Evolutionary conservation across 2,888 invertebrate species (phyloP), one percentile per base, ranked within the genome.

Genomic region (Eristalis pertinax): DNA sequence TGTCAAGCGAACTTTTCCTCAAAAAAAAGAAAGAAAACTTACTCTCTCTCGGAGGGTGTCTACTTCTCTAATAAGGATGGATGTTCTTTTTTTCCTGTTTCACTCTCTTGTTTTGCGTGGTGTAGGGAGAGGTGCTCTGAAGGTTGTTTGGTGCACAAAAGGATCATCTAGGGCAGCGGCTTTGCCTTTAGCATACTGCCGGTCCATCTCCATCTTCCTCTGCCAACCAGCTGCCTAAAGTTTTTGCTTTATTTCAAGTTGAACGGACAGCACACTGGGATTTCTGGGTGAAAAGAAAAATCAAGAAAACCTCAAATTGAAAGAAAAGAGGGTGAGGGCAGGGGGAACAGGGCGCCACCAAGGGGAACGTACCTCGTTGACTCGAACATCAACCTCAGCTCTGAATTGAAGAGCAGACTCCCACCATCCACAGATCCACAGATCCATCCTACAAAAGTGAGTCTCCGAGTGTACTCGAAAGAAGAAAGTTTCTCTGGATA

Each of bases 11-110:
- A 78, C 26, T 60, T 29, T 60, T 69, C 62, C 74, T n/a, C 35
- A 63, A 50, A 50, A 50, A 13, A 69, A 77, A 69, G 2, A 43
- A 29, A 74, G 24, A n/a, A 38, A 29, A 29, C n/a, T n/a, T n/a
- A 26, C 26, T 26, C 29, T 29, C 29, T 29, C 32, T 32, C 8
- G 8, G 68, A 29, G 60, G 65, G 41, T 73, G 73, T 74, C 60
- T 69, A 13, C 29, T 29, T 7, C 50, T 50, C 50, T 67, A 72
- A 43, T 68, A 76, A 73, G 56, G 60, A 60, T 13, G 65, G 58
- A 80, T 80, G 80, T 76, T 84, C 78, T 80, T 78, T 67, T 43
- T 62, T 62, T n/a, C n/a, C n/a, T n/a, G n/a, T n/a, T n/a, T n/a
- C n/a, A n/a, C n/a, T n/a, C n/a, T n/a, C n/a, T n/a, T n/a, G n/a